phyloP scores from a whole-genome alignment of 2,888 invertebrate genomes.

The Cinara cedri region DNA sequence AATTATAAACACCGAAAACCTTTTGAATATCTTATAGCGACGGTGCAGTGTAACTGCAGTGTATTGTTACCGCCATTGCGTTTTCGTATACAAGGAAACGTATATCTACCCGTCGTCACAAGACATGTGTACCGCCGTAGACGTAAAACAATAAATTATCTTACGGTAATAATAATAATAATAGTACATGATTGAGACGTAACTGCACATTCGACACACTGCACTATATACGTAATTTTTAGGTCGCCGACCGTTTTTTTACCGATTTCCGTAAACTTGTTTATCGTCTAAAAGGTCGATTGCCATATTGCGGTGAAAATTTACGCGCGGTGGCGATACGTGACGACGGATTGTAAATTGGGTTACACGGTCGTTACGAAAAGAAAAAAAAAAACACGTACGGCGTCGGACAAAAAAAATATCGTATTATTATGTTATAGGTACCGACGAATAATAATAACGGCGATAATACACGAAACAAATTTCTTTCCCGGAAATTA shows the following conservation, averaged over 20 bases:
- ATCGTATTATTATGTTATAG: neutral
- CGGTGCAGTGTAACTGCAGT: neutral
- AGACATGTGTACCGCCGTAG: too few relatives aligned
- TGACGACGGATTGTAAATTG: constrained; percentile 48
- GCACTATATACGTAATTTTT: neutral
- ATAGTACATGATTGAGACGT: constrained; percentile 3
- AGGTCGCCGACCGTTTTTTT: neutral
- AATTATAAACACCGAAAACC: neutral
- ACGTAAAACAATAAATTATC: too few relatives aligned
- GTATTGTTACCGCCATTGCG: too few relatives aligned
- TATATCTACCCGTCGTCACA: neutral
- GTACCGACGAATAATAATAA: neutral
- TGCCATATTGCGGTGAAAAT: constrained; percentile 16
- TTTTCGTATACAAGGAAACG: neutral
- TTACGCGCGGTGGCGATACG: constrained; percentile 29
- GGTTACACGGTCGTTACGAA: constrained; percentile 38
- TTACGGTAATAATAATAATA: too few relatives aligned
- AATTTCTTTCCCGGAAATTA: constrained; percentile 49
- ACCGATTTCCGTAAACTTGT: too few relatives aligned
- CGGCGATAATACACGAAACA: constrained; percentile 1
- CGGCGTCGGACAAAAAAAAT: neutral
- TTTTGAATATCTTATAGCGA: too few relatives aligned
- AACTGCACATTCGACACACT: neutral
- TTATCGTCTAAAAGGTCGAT: constrained; percentile 1
- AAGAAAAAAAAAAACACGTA: constrained; percentile 2